Base-by-base conservation (phyloP, 2,888 invertebrate genomes). In the Drosophila kokeensis region DNA sequence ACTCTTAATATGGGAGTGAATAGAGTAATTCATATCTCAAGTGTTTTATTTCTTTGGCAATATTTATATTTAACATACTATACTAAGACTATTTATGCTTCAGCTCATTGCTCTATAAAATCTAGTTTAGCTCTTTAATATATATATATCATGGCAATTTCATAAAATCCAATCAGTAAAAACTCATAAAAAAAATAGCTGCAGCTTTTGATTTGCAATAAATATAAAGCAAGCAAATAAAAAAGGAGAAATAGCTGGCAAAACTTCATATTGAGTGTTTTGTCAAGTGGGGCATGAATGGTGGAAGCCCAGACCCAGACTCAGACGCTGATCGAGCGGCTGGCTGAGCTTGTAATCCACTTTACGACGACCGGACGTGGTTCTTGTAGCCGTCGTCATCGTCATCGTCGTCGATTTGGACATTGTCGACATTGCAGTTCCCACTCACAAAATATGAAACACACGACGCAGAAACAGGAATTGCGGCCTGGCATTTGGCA, bases 281-380 rank as follows among this genome's bases (percentile, higher is more conserved):
- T 83, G 86, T 88, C 83, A 88, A 88, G 86, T 90, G 86, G 89
- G 89, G 87, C 88, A 90, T 88, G 88, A n/a, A 57, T 57, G 15
- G 38, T 21, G 40, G 73, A 75, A 66, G 72, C 81, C 81, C 71
- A 52, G 69, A 65, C 64, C 45, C 67, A 38, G 82, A 67, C 76
- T 67, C 71, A 67, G 62, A 61, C 58, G 52, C 63, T 40, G 81
- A 67, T 69, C 59, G 77, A 80, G 78, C 69, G 65, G 65, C 15
- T 45, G 45, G 45, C 67, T 77, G 78, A 55, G 83, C 87, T 85
- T 85, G 86, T 88, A 89, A 87, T 88, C 90, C 88, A 89, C 88
- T 89, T 86, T 85, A 77, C 90, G 58, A 73, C 77, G 87, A 84
- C 89, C 83, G 83, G 83, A 83, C 89, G 83, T 83, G 79, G 71